These are phyloP conservation scores for Brachionus angularis DNA, from an alignment of 1,140 invertebrate genomes.

Conservation along the genomic window DNA sequence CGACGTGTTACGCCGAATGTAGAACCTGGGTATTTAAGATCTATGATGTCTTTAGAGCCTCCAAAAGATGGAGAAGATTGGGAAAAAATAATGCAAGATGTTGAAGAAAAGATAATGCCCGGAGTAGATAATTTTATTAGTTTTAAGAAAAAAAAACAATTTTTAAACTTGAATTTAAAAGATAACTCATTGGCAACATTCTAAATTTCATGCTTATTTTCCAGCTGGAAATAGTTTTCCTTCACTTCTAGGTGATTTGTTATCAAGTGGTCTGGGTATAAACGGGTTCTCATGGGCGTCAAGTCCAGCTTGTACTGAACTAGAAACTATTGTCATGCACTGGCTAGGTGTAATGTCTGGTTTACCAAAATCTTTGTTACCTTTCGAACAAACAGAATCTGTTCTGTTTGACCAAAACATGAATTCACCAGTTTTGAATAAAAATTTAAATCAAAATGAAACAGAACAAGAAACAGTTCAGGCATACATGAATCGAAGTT, in stretches of 20 bases:
- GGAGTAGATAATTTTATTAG: too few species aligned
- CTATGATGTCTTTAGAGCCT: slow-evolving; percentile 74
- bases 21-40: slow-evolving; percentile 79
- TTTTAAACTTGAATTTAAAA: too few species aligned
- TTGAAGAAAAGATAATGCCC: slow-evolving; percentile 94
- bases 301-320: slow-evolving; percentile 91
- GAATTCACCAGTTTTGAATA: too few species aligned
- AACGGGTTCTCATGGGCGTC: slow-evolving; percentile 99
- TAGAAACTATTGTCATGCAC: slow-evolving; percentile 92
- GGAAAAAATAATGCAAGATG: slow-evolving; percentile 86
- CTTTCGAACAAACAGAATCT: neutral
- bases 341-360: slow-evolving; percentile 75
- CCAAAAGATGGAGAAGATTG: slow-evolving; percentile 81
- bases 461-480: too few species aligned
- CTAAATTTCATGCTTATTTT: slow-evolving; percentile 96
- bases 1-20: slow-evolving; percentile 80
- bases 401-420: too few species aligned
- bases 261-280: slow-evolving; percentile 87
- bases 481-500: too few species aligned
- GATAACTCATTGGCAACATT: slow-evolving; percentile 95
- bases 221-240: slow-evolving; percentile 94
- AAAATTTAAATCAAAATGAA: too few species aligned
- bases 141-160: too few species aligned
- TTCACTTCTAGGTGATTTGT: slow-evolving; percentile 94
- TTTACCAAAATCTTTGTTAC: neutral